Evolutionary conservation across 2,888 invertebrate species (phyloP).

Genomic region (Nephrotoma appendiculata): DNA sequence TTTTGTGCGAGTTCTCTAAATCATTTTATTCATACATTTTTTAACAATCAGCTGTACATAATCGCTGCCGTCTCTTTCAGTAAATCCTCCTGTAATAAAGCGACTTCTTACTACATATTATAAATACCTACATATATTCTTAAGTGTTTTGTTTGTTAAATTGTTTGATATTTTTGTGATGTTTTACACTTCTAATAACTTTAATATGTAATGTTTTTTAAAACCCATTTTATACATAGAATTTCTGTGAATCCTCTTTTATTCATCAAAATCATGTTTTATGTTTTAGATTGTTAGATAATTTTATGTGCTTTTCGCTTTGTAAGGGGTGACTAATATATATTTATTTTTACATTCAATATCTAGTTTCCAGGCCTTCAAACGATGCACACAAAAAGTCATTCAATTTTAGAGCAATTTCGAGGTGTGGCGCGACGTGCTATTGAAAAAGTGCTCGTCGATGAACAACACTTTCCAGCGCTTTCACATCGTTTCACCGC

Average conservation of each 20-base stretch:
- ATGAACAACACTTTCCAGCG: slow-evolving; percentile 58
- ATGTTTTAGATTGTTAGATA: not conserved
- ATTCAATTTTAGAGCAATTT: slow-evolving; percentile 23
- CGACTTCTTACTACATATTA: not conserved
- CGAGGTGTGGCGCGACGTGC: slow-evolving; percentile 16
- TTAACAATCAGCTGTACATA: not conserved
- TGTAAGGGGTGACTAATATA: not conserved
- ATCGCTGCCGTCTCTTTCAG: not conserved
- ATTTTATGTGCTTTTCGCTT: not conserved
- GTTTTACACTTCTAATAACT: not conserved
- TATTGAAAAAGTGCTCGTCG: slow-evolving; percentile 36
- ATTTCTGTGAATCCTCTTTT: not conserved
- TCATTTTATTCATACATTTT: not conserved
- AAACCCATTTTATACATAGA: not conserved
- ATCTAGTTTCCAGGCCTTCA: slow-evolving; percentile 37
- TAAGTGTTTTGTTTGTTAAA: not conserved
- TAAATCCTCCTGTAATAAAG: not conserved
- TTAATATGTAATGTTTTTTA: not conserved
- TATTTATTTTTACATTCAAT: slow-evolving; percentile 10
- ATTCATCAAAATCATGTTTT: not conserved
- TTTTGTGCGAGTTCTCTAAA: not conserved
- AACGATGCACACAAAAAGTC: slow-evolving; percentile 41
- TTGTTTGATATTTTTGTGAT: not conserved
- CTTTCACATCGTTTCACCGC: slow-evolving; percentile 70
- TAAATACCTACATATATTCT: not conserved